phyloP scores from a whole-genome alignment of 2,888 invertebrate genomes.

The Ernsta delagoae region DNA sequence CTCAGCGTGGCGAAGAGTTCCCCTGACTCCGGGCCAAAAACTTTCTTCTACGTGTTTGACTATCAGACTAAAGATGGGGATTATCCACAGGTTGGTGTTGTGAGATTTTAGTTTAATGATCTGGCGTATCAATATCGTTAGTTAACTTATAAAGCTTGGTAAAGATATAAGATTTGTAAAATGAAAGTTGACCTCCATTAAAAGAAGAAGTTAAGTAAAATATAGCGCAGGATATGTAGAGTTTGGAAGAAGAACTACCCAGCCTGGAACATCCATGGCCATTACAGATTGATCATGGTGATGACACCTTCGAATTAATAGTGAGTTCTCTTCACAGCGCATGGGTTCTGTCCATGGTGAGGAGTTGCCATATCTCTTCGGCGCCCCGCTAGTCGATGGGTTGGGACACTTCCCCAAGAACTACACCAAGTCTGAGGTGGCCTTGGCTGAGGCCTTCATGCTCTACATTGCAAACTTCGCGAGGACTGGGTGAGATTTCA shows the following conservation, averaged over 20 bases:
- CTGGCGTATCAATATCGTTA: background rate
- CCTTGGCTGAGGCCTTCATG: constrained; percentile 94
- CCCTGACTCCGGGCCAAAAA: constrained; percentile 87
- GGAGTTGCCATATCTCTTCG: constrained; percentile 95
- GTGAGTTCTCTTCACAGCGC: constrained; percentile 88
- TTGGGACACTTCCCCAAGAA: constrained; percentile 93
- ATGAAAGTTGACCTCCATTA: too few relatives aligned
- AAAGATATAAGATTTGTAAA: too few relatives aligned
- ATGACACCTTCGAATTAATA: too few relatives aligned
- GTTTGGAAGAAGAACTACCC: too few relatives aligned
- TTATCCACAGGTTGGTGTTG: constrained; percentile 89
- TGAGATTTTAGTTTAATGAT: background rate
- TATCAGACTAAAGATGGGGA: constrained; percentile 97
- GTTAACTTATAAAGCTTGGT: too few relatives aligned
- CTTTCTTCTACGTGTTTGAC: constrained; percentile 96
- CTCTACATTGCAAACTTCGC: constrained; percentile 95
- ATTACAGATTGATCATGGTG: too few relatives aligned
- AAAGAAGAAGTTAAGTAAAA: too few relatives aligned
- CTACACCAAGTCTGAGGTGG: constrained; percentile 94
- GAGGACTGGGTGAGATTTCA: constrained; percentile 91
- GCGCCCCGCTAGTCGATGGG: constrained; percentile 94
- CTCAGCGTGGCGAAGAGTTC: constrained; percentile 85
- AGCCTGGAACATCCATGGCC: too few relatives aligned
- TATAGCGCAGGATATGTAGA: too few relatives aligned
- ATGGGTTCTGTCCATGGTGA: constrained; percentile 97